These are phyloP conservation scores for Phataginus tricuspis DNA, from an alignment of 2,797 vertebrate genomes.

Conservation along the genomic window DNA sequence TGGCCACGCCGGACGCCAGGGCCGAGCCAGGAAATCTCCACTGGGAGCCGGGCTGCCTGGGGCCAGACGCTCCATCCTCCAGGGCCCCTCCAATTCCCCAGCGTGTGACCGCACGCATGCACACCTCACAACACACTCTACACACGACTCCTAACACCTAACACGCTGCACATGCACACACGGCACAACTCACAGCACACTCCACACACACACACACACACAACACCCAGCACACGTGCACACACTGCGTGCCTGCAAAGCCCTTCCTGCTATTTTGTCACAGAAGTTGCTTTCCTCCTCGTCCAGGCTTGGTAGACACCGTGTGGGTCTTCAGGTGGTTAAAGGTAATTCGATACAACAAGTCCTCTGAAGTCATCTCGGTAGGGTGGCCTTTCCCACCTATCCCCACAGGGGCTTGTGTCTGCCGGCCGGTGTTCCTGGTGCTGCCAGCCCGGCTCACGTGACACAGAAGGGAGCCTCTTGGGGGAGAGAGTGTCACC, in stretches of 20 bases:
- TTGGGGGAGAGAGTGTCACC: background rate
- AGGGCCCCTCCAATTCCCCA: too few species aligned
- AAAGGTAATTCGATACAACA: background rate
- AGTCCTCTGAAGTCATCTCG: too few species aligned
- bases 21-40: background rate
- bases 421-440: fast-evolving
- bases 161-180: too few species aligned
- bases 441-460: too few species aligned
- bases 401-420: background rate
- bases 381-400: too few species aligned
- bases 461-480: background rate
- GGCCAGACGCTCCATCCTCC: background rate
- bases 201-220: background rate
- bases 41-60: background rate
- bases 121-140: background rate
- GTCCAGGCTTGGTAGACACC: background rate
- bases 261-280: fast-evolving
- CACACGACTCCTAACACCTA: background rate
- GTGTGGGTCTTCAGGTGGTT: fast-evolving
- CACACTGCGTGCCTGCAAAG: fast-evolving
- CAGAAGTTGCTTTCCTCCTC: background rate
- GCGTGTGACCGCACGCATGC: too few species aligned
- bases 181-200: background rate
- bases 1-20: fast-evolving
- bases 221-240: too few species aligned